Base-by-base conservation (phyloP, 2,797 vertebrate genomes). In the Pteronotus mesoamericanus region DNA sequence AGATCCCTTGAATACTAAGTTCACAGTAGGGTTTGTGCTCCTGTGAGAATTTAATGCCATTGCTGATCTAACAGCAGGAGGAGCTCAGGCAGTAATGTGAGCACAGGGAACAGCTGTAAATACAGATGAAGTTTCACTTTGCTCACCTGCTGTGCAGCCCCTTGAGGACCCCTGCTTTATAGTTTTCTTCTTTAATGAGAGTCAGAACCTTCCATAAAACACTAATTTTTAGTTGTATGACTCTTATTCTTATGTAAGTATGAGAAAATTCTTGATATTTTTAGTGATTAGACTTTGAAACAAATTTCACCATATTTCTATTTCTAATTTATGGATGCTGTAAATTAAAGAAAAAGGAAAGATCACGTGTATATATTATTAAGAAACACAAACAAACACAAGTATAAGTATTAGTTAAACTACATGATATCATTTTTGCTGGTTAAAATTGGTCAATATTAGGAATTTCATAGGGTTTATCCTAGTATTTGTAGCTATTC, bases 201-300 rank as follows among this genome's bases (percentile, higher is more conserved):
- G 34, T 84, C 15, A 53, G 8, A 53, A 29, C 8, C 48, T 75
- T 68, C 37, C 75, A 78, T 21, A 34, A 85, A 92, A 55, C 9
- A 57, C 9, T 69, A 29, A 53, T 9, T 51, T 75, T 64, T 57
- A 44, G 12, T 84, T 61, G 7, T 88, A 14, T 75, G 71, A 59
- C n/a, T 80, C n/a, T 80, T 66, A 71, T 42, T 85, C 32, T 77
- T 68, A 90, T 21, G 39, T 34, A 57, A 37, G 4, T 79, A 24
- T 87, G 69, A 94, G 78, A 19, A 93, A 64, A 77, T 53, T 72
- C 24, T 93, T 85, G 59, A 46, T 91, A 61, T 66, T 44, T 2
- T 77, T 82, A 55, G 24, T 78, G 77, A 94, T 72, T 92, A 82
- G 59, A 82, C 14, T 59, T 94, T 89, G 46, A 89, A 96, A 57